Evolutionary conservation across 2,888 invertebrate genomes (phyloP).

Genomic region (Drosophila falleni): DNA sequence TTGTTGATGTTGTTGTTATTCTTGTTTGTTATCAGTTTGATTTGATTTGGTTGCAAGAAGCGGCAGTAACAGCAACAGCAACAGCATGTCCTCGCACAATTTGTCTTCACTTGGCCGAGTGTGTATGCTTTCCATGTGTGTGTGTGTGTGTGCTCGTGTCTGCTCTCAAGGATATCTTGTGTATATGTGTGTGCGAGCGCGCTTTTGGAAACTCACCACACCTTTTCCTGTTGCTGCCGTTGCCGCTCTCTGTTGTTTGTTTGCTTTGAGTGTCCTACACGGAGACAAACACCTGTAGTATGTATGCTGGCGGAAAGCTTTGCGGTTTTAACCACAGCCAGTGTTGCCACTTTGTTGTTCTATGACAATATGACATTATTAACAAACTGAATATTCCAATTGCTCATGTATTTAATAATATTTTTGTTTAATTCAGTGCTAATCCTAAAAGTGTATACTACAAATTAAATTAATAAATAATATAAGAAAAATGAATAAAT

Average conservation of each 20-base stretch:
- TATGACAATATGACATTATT: not conserved
- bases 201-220: conserved; percentile 44
- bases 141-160: conserved; percentile 26
- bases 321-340: conserved; percentile 10
- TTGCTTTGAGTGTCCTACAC: conserved; percentile 19
- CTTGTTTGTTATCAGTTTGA: conserved; percentile 74
- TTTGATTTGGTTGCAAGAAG: conserved; percentile 65
- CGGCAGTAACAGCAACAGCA: conserved; percentile 29
- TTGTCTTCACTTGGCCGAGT: conserved; percentile 66
- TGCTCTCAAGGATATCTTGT: conserved; percentile 61
- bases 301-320: conserved; percentile 25
- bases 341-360: conserved; percentile 40
- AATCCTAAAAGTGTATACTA: no score
- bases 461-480: no score
- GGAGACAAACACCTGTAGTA: conserved; percentile 61
- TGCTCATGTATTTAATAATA: not conserved
- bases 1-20: conserved; percentile 31
- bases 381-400: not conserved
- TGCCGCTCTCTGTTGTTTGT: conserved; percentile 55
- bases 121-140: conserved; percentile 8
- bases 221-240: conserved; percentile 39
- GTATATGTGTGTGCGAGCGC: conserved; percentile 20
- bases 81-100: conserved; percentile 72
- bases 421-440: not conserved
- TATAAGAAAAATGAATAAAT: no score